Conservation (phyloP, 1,140 invertebrate genomes). For the Lucilia cuprina region DNA sequence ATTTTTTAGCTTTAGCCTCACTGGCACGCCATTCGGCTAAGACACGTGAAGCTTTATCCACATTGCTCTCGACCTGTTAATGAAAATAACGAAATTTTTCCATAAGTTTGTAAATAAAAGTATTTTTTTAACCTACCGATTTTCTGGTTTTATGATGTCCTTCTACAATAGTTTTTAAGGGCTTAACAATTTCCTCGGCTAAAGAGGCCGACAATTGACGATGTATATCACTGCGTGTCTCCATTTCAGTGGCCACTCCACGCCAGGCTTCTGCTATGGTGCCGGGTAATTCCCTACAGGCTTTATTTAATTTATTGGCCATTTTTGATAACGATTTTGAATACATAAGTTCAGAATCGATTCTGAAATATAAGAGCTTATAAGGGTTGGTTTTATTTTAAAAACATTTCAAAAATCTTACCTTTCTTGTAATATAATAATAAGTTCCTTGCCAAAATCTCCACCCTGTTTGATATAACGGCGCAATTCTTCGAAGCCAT, state of each 20-base stretch:
- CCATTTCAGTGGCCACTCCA: constrained; percentile 87
- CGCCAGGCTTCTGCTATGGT: constrained; percentile 89
- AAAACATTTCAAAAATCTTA: constrained; percentile 59
- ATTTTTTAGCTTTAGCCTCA: constrained; percentile 86
- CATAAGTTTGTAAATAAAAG: not conserved
- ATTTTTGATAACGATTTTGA: constrained; percentile 89
- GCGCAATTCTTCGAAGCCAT: constrained; percentile 91
- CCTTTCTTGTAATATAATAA: constrained; percentile 89
- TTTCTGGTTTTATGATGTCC: constrained; percentile 80
- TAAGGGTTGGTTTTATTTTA: not conserved
- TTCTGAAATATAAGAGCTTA: constrained; percentile 66
- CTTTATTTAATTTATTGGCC: constrained; percentile 83
- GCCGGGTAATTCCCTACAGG: constrained; percentile 79
- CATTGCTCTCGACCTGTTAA: constrained; percentile 75
- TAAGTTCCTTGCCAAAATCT: constrained; percentile 92
- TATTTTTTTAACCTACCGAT: constrained; percentile 64
- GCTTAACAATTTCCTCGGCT: constrained; percentile 88
- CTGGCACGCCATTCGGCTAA: constrained; percentile 84
- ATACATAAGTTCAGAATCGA: constrained; percentile 88
- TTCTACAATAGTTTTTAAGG: constrained; percentile 76
- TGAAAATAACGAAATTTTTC: no score
- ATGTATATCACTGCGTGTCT: constrained; percentile 87
- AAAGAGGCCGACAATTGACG: constrained; percentile 79
- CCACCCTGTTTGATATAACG: constrained; percentile 91
- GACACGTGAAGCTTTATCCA: constrained; percentile 84